Percentiles rank a stretch among this genome's conserved stretches.
Conservation (phyloP, 2,888 invertebrate species). For the Andrena bucephala region DNA sequence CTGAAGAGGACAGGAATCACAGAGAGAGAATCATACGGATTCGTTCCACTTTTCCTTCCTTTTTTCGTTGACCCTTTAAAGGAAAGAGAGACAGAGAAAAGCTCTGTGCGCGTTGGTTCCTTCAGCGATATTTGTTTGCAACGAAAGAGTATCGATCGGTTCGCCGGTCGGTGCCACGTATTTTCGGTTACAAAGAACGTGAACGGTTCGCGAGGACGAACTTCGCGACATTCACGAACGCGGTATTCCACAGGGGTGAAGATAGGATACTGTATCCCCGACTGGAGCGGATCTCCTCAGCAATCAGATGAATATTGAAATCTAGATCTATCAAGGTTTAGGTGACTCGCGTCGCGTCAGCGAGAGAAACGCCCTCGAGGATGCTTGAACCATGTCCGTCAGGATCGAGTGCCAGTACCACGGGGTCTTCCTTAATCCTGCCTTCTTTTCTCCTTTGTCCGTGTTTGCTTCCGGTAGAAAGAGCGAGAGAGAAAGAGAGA, state of each 20-base stretch:
- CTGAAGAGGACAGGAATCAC: background rate
- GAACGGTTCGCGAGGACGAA: background rate
- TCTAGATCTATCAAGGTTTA: background rate
- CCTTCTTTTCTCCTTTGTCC: slow-evolving; percentile 25
- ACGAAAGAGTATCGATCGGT: background rate
- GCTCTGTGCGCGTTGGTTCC: background rate
- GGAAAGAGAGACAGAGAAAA: background rate
- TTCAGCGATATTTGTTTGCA: background rate
- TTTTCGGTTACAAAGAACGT: background rate
- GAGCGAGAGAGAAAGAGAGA: background rate
- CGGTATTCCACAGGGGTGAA: background rate
- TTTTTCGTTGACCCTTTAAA: slow-evolving; percentile 17
- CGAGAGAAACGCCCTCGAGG: slow-evolving; percentile 23
- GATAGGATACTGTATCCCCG: background rate
- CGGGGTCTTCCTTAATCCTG: slow-evolving; percentile 65
- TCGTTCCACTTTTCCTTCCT: background rate
- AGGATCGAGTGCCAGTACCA: slow-evolving; percentile 42
- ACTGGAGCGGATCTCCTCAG: background rate
- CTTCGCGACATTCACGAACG: background rate
- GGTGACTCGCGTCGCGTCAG: slow-evolving; percentile 13
- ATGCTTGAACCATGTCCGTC: slow-evolving; percentile 25
- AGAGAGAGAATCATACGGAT: background rate
- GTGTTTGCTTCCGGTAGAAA: slow-evolving; percentile 2
- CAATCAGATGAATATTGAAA: background rate
- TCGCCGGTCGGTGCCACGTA: background rate